Conservation (phyloP, 2,113 vertebrate species). For the Hymenochirus boettgeri region DNA sequence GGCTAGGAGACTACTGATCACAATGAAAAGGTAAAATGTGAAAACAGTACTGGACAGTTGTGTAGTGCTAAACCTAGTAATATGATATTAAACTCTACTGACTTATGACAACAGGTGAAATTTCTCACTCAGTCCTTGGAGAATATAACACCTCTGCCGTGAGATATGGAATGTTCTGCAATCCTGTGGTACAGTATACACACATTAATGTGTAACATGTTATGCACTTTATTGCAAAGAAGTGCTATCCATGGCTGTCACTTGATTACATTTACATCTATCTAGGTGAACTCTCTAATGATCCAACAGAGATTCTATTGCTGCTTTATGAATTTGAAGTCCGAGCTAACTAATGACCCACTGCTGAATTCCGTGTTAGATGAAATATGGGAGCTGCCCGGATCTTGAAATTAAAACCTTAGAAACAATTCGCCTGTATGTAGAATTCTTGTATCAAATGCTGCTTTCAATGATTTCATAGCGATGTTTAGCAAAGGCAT, state of each 20-base stretch:
- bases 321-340: conserved; percentile 89
- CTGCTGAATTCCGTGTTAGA: conserved; percentile 70
- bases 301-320: conserved; percentile 75
- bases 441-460: no score
- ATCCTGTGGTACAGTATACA: conserved; percentile 74
- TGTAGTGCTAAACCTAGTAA: background rate
- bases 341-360: conserved; percentile 79
- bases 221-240: no score
- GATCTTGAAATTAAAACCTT: conserved; percentile 71
- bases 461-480: no score
- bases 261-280: no score
- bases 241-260: background rate
- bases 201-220: background rate
- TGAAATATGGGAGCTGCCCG: conserved; percentile 73
- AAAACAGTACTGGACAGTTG: conserved; percentile 23
- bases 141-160: conserved; percentile 73
- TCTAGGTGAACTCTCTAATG: conserved; percentile 70
- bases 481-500: no score
- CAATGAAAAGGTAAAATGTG: conserved; percentile 65
- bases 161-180: conserved; percentile 78
- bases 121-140: conserved; percentile 69
- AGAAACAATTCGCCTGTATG: conserved; percentile 84
- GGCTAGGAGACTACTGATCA: conserved; percentile 60
- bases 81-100: background rate
- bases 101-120: conserved; percentile 55